Evolutionary conservation across 2,797 vertebrate species (phyloP), one percentile per base, ranked within the genome.

Genomic region (Fistularia commersonii): DNA sequence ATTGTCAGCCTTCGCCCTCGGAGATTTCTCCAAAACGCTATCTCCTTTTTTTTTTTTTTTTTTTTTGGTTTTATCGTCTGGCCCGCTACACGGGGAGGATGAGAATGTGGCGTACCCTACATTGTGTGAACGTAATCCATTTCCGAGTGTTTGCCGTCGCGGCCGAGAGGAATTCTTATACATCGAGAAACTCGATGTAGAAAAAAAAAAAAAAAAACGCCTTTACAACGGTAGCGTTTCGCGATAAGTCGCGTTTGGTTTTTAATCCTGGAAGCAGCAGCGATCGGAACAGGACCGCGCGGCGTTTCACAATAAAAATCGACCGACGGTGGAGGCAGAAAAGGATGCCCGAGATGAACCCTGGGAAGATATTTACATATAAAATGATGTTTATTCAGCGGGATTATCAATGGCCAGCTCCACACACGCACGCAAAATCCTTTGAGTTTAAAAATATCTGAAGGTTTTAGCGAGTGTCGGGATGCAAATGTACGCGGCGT

Each of bases 121-220:
- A 76, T 75, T 81, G 76, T 83, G 75, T 59, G 61, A 81, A 62
- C 63, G 51, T 81, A 86, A 86, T 83, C 82, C 77, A 80, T 63
- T 85, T 81, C 74, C 74, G 62, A 56, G 55, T 69, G 77, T 81
- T 81, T 78, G 64, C 68, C 31, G 66, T 64, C 35, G 76, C 58
- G 76, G 74, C 76, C 77, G 74, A 64, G 54, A 74, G 59, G 70
- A 60, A 77, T 81, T 80, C 61, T 80, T 76, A 69, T 57, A 72
- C 64, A 54, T 36, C 60, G 51, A 74, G 69, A 74, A 66, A 62
- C 41, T 42, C 57, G 76, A 77, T 81, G 76, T 64, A 66, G 46
- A 62, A 66, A 45, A 66, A 75, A 72, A 60, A 57, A 61, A 73
- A 77, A 57, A 57, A 72, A 57, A 52, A n/a, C 50, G 41, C 62